Conservation (phyloP, 2,888 invertebrate species). For the Pyrocoelia pectoralis region DNA sequence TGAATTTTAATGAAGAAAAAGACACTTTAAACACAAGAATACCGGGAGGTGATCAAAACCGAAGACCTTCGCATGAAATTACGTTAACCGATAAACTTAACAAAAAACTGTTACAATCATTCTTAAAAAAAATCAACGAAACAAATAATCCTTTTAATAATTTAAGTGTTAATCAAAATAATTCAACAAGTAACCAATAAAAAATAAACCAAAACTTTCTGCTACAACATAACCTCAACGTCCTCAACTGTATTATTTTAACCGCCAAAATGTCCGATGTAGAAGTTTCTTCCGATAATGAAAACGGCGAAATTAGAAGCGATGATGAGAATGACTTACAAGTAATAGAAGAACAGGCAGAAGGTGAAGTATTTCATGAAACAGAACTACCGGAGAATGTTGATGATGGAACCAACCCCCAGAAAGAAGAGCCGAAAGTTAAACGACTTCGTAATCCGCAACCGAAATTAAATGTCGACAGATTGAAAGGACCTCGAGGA, state of each 20-base stretch:
- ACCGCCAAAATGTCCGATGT: conserved; percentile 9
- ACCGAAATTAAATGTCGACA: conserved; percentile 72
- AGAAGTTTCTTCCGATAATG: conserved; percentile 31
- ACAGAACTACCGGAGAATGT: conserved; percentile 31
- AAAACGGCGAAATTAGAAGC: conserved; percentile 23
- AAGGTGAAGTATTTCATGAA: background rate
- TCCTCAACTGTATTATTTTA: background rate
- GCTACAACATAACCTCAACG: conserved; percentile 21
- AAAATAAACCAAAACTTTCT: background rate
- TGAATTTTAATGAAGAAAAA: background rate
- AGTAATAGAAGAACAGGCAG: conserved; percentile 34
- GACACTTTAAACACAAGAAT: background rate
- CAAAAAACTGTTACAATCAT: conserved; percentile 69
- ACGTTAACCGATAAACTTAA: conserved; percentile 73
- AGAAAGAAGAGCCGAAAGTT: conserved; percentile 46
- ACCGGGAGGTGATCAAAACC: background rate
- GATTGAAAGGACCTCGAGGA: conserved; percentile 80
- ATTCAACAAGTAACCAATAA: no score
- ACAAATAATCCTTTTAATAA: conserved; percentile 11
- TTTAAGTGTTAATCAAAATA: background rate
- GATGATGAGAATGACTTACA: conserved; percentile 39
- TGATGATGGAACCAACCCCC: conserved; percentile 43
- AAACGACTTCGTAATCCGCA: conserved; percentile 70
- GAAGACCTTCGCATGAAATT: conserved; percentile 48
- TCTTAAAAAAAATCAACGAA: conserved; percentile 67